Conservation (phyloP, 1,140 invertebrate species). For the Eriocheir sinensis region DNA sequence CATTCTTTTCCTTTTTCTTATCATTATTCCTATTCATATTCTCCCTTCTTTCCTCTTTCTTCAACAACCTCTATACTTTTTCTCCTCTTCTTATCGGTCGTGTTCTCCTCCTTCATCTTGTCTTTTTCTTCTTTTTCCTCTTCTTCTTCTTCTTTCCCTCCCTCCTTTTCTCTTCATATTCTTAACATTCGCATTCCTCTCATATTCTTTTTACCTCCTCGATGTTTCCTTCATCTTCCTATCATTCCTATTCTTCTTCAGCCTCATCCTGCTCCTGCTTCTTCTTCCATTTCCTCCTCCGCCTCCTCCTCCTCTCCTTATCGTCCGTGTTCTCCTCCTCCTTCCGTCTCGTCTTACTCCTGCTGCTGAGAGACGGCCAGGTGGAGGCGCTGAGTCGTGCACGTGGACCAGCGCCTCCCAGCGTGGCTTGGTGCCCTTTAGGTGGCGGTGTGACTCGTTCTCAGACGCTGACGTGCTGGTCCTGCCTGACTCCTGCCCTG, state of each 20-base stretch:
- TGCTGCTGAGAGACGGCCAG: neutral
- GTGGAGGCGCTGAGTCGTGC: neutral
- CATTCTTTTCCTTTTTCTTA: neutral
- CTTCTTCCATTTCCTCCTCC: conserved; percentile 32
- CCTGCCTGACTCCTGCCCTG: no score
- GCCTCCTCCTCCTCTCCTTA: conserved; percentile 26
- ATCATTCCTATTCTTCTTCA: no score
- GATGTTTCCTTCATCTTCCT: neutral
- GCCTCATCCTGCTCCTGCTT: no score
- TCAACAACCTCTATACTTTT: neutral
- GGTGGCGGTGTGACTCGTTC: no score
- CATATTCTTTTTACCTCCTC: neutral
- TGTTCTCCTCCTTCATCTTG: conserved; percentile 32
- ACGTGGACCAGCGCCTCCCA: neutral
- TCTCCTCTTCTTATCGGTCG: neutral
- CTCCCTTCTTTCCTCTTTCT: neutral
- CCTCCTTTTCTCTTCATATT: neutral
- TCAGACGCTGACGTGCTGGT: no score
- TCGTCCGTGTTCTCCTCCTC: no score
- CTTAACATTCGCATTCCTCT: neutral
- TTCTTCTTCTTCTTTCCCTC: conserved; percentile 41
- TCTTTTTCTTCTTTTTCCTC: conserved; percentile 38
- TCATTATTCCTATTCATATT: neutral
- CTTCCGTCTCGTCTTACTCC: neutral
- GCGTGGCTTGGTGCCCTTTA: neutral